Conservation (phyloP, 2,797 vertebrate species). For the Carduelis carduelis region DNA sequence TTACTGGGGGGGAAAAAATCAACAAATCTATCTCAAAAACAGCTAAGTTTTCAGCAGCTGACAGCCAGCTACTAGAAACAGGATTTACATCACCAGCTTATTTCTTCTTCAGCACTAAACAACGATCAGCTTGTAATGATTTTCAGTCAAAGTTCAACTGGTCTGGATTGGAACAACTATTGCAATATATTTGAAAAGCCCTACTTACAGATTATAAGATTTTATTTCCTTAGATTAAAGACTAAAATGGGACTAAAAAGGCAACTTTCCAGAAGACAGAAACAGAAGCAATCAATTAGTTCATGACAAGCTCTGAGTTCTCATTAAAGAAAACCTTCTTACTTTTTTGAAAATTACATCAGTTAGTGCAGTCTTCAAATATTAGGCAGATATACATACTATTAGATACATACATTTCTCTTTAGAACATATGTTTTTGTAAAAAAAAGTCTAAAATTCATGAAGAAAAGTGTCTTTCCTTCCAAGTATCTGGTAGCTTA, state of each 20-base stretch:
- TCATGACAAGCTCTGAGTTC: not conserved
- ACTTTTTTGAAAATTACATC: not conserved
- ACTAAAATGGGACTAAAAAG: not conserved
- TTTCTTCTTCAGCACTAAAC: not conserved
- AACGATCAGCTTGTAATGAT: not conserved
- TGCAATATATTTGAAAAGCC: not conserved
- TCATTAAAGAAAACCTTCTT: not conserved
- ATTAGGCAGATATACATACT: not conserved
- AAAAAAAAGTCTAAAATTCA: not conserved
- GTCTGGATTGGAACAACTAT: not conserved
- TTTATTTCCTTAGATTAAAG: not conserved
- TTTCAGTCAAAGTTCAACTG: not conserved
- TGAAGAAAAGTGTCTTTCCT: not conserved
- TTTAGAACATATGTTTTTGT: not conserved
- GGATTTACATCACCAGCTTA: not conserved
- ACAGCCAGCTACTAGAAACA: not conserved
- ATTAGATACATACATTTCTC: not conserved
- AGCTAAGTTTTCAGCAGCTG: not conserved
- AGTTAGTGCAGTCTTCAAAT: not conserved
- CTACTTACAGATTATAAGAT: not conserved
- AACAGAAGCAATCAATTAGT: not conserved
- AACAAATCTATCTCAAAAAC: not conserved
- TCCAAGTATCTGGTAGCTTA: not conserved
- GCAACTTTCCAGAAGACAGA: not conserved
- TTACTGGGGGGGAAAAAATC: rapidly evolving